Base-by-base conservation (phyloP, 2,797 vertebrate genomes). In the Xiphophorus birchmanni region DNA sequence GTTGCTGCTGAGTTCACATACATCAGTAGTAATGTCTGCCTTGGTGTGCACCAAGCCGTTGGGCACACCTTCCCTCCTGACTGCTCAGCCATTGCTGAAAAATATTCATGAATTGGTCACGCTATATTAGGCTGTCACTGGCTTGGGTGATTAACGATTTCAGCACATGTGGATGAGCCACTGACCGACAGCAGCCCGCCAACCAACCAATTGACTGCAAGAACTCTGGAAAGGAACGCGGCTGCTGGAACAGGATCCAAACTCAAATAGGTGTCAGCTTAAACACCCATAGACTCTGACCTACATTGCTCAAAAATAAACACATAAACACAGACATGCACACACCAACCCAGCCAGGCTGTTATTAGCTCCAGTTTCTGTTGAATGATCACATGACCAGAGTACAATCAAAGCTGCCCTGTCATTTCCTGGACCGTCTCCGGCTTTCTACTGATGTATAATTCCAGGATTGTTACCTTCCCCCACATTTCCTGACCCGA, bases 111-210 rank as follows among this genome's bases (percentile, higher is more conserved):
- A 94, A 91, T 92, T 84, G 90, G 90, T 84, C 84, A 91, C 56
- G 89, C 90, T 96, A 93, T 95, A 94, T 95, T 94, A 95, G 92
- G 89, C 92, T 95, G 95, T 94, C 95, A 93, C 89, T 83, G 77
- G 82, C 78, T 88, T 26, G 78, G 87, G 85, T 95, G 95, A 96
- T 96, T 96, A 96, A 96, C 95, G 93, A 94, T 86, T 79, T 84
- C 52, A 67, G 80, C 86, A 88, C 88, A 90, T 84, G 90, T 88
- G 89, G 90, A 92, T 50, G 74, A 87, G 82, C 74, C 80, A 86
- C 80, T 78, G 89, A 93, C 90, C 90, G 87, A 92, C 89, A 89
- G 87, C 82, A 65, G 80, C 76, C 81, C 86, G 82, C 90, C 86
- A 83, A 87, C 89, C 58, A 4, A 80, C 75, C 76, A 35, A 74